Evolutionary conservation across 2,113 vertebrate species (phyloP).

Genomic region (Phaethon lepturus): DNA sequence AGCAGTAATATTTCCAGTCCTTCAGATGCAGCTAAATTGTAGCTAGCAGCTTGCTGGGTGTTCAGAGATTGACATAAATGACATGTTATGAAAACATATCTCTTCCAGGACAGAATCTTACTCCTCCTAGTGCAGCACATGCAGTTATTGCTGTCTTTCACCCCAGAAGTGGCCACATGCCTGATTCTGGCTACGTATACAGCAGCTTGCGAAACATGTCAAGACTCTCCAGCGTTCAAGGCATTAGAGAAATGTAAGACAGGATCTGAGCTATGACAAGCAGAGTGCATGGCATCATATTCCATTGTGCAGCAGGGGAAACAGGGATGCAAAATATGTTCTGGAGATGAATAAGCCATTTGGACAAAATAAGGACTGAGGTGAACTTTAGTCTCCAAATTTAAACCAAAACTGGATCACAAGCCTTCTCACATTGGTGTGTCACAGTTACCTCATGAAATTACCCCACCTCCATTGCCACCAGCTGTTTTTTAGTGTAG

Average conservation of each 20-base stretch:
- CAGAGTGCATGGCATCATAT: conserved; percentile 47
- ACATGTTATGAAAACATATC: conserved; percentile 17
- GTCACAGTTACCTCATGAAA: background rate
- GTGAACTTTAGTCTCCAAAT: conserved; percentile 6
- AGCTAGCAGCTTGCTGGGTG: background rate
- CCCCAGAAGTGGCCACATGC: background rate
- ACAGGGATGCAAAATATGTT: conserved; percentile 36
- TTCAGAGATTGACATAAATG: background rate
- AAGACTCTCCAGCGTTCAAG: background rate
- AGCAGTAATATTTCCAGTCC: background rate
- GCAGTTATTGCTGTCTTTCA: background rate
- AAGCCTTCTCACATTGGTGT: background rate
- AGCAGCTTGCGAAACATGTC: conserved; percentile 36
- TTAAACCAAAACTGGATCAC: background rate
- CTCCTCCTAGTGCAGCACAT: background rate
- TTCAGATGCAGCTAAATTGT: background rate
- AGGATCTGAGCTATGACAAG: conserved; percentile 48
- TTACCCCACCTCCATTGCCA: background rate
- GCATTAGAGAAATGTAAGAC: conserved; percentile 48
- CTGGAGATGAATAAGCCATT: conserved; percentile 34
- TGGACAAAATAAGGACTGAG: background rate
- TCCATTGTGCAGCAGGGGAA: background rate
- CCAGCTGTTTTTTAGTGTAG: background rate
- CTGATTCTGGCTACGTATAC: conserved; percentile 9
- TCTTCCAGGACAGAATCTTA: conserved; percentile 13